Evolutionary conservation across 2,797 vertebrate genomes (phyloP), one percentile per base, ranked within the genome.

Genomic region (Philypnodon macrostomus): DNA sequence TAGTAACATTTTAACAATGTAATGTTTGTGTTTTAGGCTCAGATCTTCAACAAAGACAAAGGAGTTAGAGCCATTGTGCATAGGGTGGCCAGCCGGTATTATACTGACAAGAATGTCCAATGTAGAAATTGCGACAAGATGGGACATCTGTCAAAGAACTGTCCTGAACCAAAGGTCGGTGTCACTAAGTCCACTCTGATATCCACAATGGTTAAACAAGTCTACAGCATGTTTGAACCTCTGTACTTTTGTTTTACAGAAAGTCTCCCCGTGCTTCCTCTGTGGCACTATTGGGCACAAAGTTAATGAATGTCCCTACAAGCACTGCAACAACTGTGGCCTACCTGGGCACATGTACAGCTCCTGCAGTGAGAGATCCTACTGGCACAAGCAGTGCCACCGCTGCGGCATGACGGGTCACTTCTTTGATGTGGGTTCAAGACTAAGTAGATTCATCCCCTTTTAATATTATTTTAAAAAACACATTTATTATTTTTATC

Each of bases 131-230:
- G 96, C 67, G 39, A 81, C 48, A 92, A 79, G 72, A 65, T 36
- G 0, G 95, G 95, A 18, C 96, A 98, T 81, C 82, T 98, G 27
- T 96, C 94, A 61, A 96, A 93, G 87, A 95, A 90, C 84, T 98
- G 96, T 32, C 90, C 90, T 0, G 52, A 79, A 26, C 87, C 92
- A 33, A 92, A 89, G 90, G 96, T 97, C 84, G 74, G 63, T 54
- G 47, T 36, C 8, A 5, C 23, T 47, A 24, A 2, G 13, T 42
- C 8, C 23, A 13, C 35, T 42, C n/a, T 7, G 7, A 8, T 34
- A 47, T 13, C 6, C 26, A 35, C 45, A 36, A 4, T 17, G 49
- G 35, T 16, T 46, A 30, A 21, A 50, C 17, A 56, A 52, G 38
- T 23, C 48, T 53, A 15, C 38, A 27, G 14, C 21, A 31, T 1